Percentiles rank a stretch among this genome's conserved stretches.
These are phyloP conservation scores for Subacronicta megacephala DNA, from an alignment of 2,888 invertebrate genomes.

Conservation along the genomic window DNA sequence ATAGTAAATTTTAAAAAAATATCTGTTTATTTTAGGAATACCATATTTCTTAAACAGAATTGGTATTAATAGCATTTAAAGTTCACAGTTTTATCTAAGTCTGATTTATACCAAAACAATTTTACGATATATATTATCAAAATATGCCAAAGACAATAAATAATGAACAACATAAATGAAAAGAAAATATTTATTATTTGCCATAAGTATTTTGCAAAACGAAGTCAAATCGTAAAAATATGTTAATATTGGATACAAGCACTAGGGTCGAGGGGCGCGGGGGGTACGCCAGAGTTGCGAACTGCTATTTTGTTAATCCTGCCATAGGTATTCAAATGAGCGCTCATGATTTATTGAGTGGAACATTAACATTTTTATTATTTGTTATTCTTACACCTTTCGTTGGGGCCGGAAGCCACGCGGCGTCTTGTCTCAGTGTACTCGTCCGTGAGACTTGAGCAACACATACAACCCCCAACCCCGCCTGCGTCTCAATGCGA, in stretches of 20 bases:
- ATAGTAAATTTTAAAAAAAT: constrained; percentile 19
- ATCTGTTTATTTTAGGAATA: constrained; percentile 8
- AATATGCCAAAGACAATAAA: constrained; percentile 11
- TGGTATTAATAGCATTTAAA: too few species aligned
- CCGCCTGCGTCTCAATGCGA: constrained; percentile 66
- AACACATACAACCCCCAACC: constrained; percentile 75
- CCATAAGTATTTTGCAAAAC: constrained; percentile 45
- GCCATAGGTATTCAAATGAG: constrained; percentile 89
- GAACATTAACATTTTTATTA: constrained; percentile 90
- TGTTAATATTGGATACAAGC: constrained; percentile 72
- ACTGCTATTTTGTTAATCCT: constrained; percentile 85
- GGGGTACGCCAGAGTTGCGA: constrained; percentile 61
- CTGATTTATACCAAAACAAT: background rate
- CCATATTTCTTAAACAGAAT: background rate
- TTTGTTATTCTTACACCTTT: constrained; percentile 90
- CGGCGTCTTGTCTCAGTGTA: constrained; percentile 87
- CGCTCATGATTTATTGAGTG: constrained; percentile 90
- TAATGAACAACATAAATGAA: constrained; percentile 12
- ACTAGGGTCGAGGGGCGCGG: constrained; percentile 63
- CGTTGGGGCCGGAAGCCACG: constrained; percentile 88
- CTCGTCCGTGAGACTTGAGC: constrained; percentile 85
- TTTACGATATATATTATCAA: constrained; percentile 4
- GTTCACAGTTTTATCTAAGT: background rate
- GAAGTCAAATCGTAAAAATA: constrained; percentile 69
- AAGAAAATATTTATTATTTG: constrained; percentile 1